These are phyloP conservation scores for Thinocorus orbignyianus DNA, from an alignment of 2,113 vertebrate genomes.

Conservation along the genomic window DNA sequence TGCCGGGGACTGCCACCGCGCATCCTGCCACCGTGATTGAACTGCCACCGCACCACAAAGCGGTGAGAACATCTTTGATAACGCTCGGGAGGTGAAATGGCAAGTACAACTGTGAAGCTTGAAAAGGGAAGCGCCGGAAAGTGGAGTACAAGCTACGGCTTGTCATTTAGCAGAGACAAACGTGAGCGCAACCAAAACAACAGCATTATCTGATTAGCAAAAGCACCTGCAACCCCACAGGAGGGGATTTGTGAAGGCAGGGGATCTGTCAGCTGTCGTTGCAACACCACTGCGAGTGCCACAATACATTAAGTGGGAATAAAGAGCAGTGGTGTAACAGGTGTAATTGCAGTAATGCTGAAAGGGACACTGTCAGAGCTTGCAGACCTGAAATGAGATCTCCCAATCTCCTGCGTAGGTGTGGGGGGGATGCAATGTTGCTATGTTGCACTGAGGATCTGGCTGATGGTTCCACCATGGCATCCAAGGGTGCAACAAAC, in stretches of 20 bases:
- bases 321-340: background rate
- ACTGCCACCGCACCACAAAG: background rate
- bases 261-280: constrained; percentile 8
- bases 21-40: constrained; percentile 21
- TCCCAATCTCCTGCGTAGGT: background rate
- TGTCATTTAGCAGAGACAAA: constrained; percentile 5
- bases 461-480: background rate
- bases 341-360: background rate
- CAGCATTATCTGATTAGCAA: background rate
- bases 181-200: background rate
- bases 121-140: constrained; percentile 4
- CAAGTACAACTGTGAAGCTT: background rate
- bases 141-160: background rate
- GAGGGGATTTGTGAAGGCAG: background rate
- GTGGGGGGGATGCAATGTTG: accelerated
- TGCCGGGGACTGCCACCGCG: background rate
- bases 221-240: background rate
- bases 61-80: background rate
- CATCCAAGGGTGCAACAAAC: background rate
- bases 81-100: background rate
- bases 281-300: background rate
- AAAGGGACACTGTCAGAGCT: background rate
- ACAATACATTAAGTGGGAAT: background rate
- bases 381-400: background rate
- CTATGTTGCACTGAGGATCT: background rate